These are phyloP conservation scores for Trichogramma evanescens DNA, from an alignment of 2,888 invertebrate species.

Conservation along the genomic window DNA sequence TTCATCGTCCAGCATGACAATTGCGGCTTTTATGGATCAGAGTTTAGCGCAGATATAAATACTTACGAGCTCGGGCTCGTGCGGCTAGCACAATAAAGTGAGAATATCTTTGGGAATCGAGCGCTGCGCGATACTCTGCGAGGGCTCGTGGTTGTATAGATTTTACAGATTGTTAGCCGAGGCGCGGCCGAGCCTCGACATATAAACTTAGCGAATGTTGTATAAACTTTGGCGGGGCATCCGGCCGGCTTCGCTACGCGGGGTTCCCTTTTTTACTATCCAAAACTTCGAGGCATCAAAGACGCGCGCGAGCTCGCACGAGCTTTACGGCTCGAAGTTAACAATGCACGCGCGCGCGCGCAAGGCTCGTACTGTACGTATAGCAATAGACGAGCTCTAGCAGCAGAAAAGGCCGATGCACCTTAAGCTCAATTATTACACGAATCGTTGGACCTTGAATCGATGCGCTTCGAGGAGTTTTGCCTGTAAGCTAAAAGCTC, in stretches of 20 bases:
- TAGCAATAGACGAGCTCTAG: neutral
- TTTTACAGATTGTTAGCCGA: neutral
- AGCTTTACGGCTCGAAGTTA: neutral
- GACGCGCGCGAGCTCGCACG: neutral
- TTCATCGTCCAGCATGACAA: too few relatives aligned
- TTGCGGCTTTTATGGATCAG: too few relatives aligned
- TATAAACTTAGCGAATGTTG: too few relatives aligned
- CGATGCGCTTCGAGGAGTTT: neutral
- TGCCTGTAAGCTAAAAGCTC: neutral
- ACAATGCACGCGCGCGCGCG: neutral
- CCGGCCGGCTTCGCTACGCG: too few relatives aligned
- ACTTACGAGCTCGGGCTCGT: too few relatives aligned
- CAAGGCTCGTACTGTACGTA: neutral
- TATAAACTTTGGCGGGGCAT: too few relatives aligned
- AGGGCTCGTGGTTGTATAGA: neutral
- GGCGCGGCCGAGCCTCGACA: neutral
- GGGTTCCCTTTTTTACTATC: too few relatives aligned
- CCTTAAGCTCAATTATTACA: constrained; percentile 2
- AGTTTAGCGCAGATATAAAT: too few relatives aligned
- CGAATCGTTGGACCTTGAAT: neutral
- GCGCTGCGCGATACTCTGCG: neutral
- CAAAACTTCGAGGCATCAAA: neutral
- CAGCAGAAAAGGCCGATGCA: neutral
- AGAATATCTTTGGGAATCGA: too few relatives aligned
- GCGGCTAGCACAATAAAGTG: too few relatives aligned